Evolutionary conservation across 2,797 vertebrate genomes (phyloP).

Genomic region (Tarsius wallacei): DNA sequence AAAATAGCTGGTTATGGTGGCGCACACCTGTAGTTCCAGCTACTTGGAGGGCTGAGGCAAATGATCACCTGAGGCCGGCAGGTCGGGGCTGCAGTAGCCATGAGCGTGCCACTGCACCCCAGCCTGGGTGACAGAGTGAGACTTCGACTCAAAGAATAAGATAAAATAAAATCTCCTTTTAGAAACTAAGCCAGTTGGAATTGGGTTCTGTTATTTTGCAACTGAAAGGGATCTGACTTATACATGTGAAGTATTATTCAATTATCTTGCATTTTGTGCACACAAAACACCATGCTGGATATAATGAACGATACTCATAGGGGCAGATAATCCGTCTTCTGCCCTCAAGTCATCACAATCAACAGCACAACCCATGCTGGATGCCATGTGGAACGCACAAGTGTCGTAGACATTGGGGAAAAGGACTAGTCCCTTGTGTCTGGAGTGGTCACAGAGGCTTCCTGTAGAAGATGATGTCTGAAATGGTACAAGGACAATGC

Average conservation of each 20-base stretch:
- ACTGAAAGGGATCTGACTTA: not conserved
- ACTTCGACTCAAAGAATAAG: not conserved
- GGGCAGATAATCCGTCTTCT: not conserved
- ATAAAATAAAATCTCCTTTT: not conserved
- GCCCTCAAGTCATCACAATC: not conserved
- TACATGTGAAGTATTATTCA: not conserved
- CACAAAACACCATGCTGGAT: not conserved
- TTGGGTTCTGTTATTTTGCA: conserved; percentile 3
- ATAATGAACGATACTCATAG: not conserved
- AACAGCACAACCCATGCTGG: not conserved
- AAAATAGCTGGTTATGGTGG: too few relatives aligned
- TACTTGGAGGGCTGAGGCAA: too few relatives aligned
- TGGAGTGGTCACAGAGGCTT: conserved; percentile 7
- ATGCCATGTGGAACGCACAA: not conserved
- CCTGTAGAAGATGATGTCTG: not conserved
- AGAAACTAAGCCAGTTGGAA: conserved; percentile 15
- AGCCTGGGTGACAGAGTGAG: too few relatives aligned
- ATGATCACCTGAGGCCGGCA: too few relatives aligned
- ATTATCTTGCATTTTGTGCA: conserved; percentile 5
- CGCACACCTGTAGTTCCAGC: too few relatives aligned
- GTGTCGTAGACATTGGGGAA: not conserved
- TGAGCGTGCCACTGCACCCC: too few relatives aligned
- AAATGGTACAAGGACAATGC: not conserved
- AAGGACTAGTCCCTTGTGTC: not conserved
- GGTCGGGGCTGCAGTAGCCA: too few relatives aligned